Base-by-base conservation (phyloP, 2,797 vertebrate species). In the Cottoperca gobio region DNA sequence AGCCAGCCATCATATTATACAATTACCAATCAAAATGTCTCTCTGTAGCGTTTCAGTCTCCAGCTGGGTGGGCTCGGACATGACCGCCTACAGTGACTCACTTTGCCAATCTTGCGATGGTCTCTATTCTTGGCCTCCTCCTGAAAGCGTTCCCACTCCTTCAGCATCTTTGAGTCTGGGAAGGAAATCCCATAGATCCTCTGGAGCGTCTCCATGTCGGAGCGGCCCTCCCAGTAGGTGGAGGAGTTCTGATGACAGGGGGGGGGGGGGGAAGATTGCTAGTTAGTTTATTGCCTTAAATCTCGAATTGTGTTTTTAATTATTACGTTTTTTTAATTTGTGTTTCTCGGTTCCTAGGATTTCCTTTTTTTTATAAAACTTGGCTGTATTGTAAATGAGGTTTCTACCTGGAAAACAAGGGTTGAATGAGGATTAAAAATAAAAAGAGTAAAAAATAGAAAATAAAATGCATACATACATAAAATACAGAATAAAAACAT, bases 151-250 rank as follows among this genome's bases (percentile, higher is more conserved):
- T 98, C 97, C 98, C 98, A 99, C 71, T 96, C 95, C 79, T 96
- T 97, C 92, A 98, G 93, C 96, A 96, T 97, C 92, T 96, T 97
- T 24, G 89, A 92, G 82, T 99, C 97, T n/a, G 97, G 97, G 88
- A 99, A 99, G 16, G 98, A 97, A 84, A 98, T 97, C 43, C 97
- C 97, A 28, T 98, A 98, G 90, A 99, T 92, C 83, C 98, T 94
- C 86, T 99, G 97, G 21, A 99, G 88, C 0, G 96, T 96, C 87
- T 99, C 97, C 98, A 97, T 98, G 84, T 97, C 93, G 0, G 97
- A 93, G 50, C 94, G 96, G 16, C 97, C 97, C 83, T 98, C 97
- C 98, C 98, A 99, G 50, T 97, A 98, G 0, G 97, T 96, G 43
- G 96, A 96, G 0, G 97, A 99, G 90, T 96, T 99, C 98, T 99